A percentile compares a stretch with the other conserved stretches of the same genome.
Evolutionary conservation across 2,797 vertebrate species (phyloP).

Genomic region (Neomorphus geoffroyi): DNA sequence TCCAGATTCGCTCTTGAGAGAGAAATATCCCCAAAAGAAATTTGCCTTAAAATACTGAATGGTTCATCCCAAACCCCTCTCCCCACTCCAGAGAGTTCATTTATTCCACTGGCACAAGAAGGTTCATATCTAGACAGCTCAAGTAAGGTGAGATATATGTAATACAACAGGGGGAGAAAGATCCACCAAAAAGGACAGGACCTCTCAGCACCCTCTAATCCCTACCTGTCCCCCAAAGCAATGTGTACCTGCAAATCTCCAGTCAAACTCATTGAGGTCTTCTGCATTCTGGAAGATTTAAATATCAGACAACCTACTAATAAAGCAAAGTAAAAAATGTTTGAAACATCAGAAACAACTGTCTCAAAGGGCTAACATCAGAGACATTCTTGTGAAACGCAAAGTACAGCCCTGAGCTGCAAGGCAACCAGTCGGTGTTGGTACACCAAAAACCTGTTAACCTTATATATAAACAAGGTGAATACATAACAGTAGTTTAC

Average conservation of each 20-base stretch:
- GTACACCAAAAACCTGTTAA: not conserved
- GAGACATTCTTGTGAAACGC: not conserved
- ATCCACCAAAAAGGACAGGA: not conserved
- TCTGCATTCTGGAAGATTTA: not conserved
- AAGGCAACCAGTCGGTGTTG: not conserved
- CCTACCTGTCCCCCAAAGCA: not conserved
- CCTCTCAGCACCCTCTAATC: not conserved
- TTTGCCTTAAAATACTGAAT: not conserved
- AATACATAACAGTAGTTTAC: accelerated
- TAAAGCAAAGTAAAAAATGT: not conserved
- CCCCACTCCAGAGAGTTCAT: not conserved
- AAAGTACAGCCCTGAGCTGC: not conserved
- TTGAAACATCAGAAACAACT: not conserved
- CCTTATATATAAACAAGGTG: not conserved
- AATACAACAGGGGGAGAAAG: not conserved
- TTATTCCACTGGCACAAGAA: not conserved
- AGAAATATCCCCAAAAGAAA: not conserved
- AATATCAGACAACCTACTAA: not conserved
- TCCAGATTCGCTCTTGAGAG: not conserved
- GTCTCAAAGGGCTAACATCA: not conserved
- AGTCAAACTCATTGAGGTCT: not conserved
- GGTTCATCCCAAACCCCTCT: not conserved
- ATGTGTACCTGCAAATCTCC: not conserved
- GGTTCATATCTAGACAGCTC: not conserved
- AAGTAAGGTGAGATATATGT: not conserved